Evolutionary conservation across 2,113 vertebrate genomes (phyloP).

Genomic region (Coptodon bakossiorum): DNA sequence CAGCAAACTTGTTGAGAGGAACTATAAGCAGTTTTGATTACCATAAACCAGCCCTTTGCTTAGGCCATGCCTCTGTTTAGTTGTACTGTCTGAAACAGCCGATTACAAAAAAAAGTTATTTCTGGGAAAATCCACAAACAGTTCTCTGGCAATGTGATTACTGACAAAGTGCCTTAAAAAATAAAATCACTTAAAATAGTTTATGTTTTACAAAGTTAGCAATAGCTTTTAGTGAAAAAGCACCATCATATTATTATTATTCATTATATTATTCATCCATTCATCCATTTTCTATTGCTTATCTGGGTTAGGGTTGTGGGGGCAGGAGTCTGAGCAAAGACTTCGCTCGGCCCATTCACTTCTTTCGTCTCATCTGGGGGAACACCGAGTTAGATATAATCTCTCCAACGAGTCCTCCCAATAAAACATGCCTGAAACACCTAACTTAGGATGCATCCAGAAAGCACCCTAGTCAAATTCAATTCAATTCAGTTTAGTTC

Average conservation of each 20-base stretch:
- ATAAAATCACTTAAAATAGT: not conserved
- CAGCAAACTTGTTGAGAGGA: not conserved
- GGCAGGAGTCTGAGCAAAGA: too few species aligned
- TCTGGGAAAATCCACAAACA: not conserved
- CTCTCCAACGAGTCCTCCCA: not conserved
- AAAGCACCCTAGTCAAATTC: rapidly evolving
- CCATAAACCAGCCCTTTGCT: not conserved
- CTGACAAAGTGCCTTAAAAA: not conserved
- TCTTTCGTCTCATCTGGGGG: too few species aligned
- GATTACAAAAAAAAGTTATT: not conserved
- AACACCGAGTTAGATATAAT: rapidly evolving
- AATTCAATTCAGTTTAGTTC: not conserved
- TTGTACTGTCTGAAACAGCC: not conserved
- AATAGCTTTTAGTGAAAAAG: rapidly evolving
- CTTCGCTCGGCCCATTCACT: too few species aligned
- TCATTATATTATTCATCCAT: not conserved
- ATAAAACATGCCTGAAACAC: not conserved
- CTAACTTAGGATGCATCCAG: not conserved
- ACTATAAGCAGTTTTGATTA: not conserved
- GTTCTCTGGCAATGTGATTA: not conserved
- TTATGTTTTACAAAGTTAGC: not conserved
- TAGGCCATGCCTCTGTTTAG: not conserved
- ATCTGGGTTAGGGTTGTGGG: rapidly evolving
- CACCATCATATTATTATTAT: not conserved
- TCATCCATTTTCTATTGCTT: not conserved